Conservation (phyloP, 2,113 vertebrate species). For the Caloenas nicobarica region DNA sequence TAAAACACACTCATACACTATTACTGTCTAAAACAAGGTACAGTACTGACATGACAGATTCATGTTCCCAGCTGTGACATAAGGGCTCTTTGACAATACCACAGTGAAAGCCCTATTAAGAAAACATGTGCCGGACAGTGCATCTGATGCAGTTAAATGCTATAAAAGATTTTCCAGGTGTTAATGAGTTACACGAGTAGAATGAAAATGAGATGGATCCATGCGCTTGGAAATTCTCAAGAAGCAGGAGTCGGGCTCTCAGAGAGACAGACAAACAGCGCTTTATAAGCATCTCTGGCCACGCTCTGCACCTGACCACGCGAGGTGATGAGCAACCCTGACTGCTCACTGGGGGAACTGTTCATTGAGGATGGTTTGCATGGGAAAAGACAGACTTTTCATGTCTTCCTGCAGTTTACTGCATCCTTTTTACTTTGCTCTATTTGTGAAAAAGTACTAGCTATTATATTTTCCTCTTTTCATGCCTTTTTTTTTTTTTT, state of each 20-base stretch:
- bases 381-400: slow-evolving; percentile 38
- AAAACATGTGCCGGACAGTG: slow-evolving; percentile 60
- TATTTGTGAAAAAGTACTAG: not conserved
- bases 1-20: slow-evolving; percentile 39
- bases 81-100: slow-evolving; percentile 65
- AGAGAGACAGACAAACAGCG: slow-evolving; percentile 48
- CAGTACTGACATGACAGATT: slow-evolving; percentile 67
- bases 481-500: not conserved
- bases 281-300: slow-evolving; percentile 46
- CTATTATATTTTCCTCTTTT: not conserved
- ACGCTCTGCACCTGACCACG: slow-evolving; percentile 19
- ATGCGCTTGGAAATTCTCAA: slow-evolving; percentile 32
- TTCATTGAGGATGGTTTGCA: slow-evolving; percentile 14
- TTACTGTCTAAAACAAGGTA: slow-evolving; percentile 31
- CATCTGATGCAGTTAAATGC: slow-evolving; percentile 56
- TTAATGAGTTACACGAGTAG: slow-evolving; percentile 40
- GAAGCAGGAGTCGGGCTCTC: slow-evolving; percentile 31
- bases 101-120: slow-evolving; percentile 61
- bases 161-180: slow-evolving; percentile 71
- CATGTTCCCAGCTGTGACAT: slow-evolving; percentile 70
- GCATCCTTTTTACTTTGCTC: slow-evolving; percentile 31
- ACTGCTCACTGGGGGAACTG: not conserved
- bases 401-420: slow-evolving; percentile 56
- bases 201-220: slow-evolving; percentile 55
- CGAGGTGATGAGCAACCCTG: not conserved